Conservation (phyloP, 1,140 invertebrate genomes). For the Drosophila kepulauana region DNA sequence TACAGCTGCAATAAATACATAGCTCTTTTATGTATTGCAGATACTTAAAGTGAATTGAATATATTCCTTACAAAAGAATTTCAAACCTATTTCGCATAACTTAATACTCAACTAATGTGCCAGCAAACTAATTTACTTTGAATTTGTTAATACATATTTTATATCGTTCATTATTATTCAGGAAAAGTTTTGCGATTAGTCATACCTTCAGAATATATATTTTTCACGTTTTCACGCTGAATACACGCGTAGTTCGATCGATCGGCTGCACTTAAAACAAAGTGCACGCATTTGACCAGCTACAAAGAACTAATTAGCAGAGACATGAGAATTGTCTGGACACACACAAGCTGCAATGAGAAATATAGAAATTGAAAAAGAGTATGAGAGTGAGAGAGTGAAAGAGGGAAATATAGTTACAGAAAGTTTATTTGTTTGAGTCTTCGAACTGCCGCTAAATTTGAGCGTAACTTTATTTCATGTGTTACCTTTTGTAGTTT, state of each 20-base stretch:
- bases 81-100: no score
- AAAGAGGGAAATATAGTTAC: conserved; percentile 22
- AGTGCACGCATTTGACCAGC: conserved; percentile 67
- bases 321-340: conserved; percentile 63
- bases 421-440: conserved; percentile 71
- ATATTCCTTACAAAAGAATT: no score
- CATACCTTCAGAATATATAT: conserved; percentile 4
- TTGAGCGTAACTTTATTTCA: conserved; percentile 75
- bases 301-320: conserved; percentile 67
- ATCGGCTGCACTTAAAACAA: conserved; percentile 75
- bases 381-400: neutral
- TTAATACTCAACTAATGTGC: no score
- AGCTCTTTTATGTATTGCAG: no score
- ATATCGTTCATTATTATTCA: no score
- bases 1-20: no score
- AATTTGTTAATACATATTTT: no score
- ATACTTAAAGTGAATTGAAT: no score
- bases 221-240: conserved; percentile 25
- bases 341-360: conserved; percentile 47
- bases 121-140: no score
- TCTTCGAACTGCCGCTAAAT: conserved; percentile 79
- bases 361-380: neutral
- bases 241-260: conserved; percentile 4
- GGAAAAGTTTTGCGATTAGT: neutral
- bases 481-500: conserved; percentile 77